Conservation (phyloP, 2,797 vertebrate genomes). For the Paedocypris micromegethes region DNA sequence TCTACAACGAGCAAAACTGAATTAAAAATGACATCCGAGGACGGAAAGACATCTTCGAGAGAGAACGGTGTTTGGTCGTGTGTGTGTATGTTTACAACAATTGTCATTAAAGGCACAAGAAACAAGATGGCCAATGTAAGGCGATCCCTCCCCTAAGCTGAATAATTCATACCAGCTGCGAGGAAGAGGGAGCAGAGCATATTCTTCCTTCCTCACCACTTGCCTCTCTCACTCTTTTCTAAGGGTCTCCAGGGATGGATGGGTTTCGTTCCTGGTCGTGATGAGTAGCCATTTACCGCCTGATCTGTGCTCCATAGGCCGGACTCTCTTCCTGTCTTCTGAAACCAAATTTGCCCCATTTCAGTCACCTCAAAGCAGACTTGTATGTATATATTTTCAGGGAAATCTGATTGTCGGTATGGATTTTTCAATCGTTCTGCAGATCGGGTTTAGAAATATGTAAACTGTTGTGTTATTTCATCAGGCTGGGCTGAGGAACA, state of each 20-base stretch:
- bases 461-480: slow-evolving; percentile 83
- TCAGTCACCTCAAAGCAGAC: slow-evolving; percentile 84
- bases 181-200: slow-evolving; percentile 72
- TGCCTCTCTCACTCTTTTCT: slow-evolving; percentile 72
- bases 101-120: slow-evolving; percentile 83
- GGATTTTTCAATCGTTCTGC: slow-evolving; percentile 85
- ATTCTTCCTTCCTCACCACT: slow-evolving; percentile 74
- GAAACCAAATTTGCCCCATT: slow-evolving; percentile 84
- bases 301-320: slow-evolving; percentile 72
- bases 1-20: too few relatives aligned
- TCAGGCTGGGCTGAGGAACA: slow-evolving; percentile 61
- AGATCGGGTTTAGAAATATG: slow-evolving; percentile 83
- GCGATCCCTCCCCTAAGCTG: slow-evolving; percentile 73
- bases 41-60: slow-evolving; percentile 54
- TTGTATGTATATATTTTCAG: slow-evolving; percentile 88
- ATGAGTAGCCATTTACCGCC: slow-evolving; percentile 73
- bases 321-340: slow-evolving; percentile 79
- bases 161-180: slow-evolving; percentile 81
- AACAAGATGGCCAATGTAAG: slow-evolving; percentile 86
- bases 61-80: slow-evolving; percentile 66
- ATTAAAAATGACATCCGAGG: slow-evolving; percentile 18
- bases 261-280: slow-evolving; percentile 73
- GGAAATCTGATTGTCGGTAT: slow-evolving; percentile 83
- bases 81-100: slow-evolving; percentile 88
- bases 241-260: slow-evolving; percentile 77